Evolutionary conservation across 2,113 vertebrate genomes (phyloP).

Genomic region (Pomatostomus ruficeps): DNA sequence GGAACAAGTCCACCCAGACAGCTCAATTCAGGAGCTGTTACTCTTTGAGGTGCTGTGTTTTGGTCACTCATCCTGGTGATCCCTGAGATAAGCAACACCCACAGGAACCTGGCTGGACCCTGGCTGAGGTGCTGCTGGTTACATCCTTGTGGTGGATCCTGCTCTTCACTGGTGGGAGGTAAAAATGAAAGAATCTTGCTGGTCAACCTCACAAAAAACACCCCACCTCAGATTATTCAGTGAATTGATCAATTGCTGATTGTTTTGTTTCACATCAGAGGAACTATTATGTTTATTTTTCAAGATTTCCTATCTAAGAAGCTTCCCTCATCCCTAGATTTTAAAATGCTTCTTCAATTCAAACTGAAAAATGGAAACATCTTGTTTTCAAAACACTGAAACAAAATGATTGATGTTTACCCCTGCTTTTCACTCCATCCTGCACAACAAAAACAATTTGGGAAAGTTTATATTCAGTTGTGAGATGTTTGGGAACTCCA

Average conservation of each 20-base stretch:
- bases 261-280: not conserved
- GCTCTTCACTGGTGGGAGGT: not conserved
- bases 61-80: not conserved
- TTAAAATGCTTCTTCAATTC: not conserved
- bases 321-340: not conserved
- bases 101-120: not conserved
- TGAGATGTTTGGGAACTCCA: not conserved
- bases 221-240: not conserved
- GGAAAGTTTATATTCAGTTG: not conserved
- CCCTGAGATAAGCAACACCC: not conserved
- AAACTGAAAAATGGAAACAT: not conserved
- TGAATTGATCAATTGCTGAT: not conserved
- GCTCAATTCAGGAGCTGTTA: not conserved
- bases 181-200: not conserved
- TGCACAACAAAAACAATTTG: not conserved
- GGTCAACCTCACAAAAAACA: not conserved
- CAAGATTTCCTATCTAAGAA: not conserved
- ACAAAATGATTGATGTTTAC: not conserved
- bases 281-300: not conserved
- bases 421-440: not conserved
- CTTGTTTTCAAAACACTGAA: not conserved
- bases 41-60: not conserved
- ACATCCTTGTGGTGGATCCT: not conserved
- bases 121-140: not conserved
- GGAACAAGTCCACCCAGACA: rapidly evolving